These are phyloP conservation scores for Gulo gulo DNA, from an alignment of 2,113 vertebrate genomes.

Conservation along the genomic window DNA sequence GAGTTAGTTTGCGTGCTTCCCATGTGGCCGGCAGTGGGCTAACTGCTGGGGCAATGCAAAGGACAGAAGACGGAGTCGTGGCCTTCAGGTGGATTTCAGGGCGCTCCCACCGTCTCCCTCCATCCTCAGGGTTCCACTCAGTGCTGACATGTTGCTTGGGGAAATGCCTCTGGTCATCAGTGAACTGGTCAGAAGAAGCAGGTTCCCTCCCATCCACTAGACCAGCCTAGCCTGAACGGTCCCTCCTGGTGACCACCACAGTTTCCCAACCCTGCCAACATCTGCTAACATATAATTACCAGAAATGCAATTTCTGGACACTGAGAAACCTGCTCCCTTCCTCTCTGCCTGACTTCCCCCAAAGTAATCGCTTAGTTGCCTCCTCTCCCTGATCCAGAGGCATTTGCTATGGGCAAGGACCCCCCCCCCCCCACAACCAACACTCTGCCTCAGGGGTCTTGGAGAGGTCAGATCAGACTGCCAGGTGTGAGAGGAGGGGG, in stretches of 20 bases:
- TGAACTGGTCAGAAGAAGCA: neutral
- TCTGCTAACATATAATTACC: neutral
- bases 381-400: neutral
- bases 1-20: neutral
- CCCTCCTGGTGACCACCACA: neutral
- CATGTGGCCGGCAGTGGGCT: neutral
- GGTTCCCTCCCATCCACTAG: neutral
- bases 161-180: neutral
- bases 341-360: neutral
- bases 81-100: slow-evolving; percentile 12
- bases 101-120: neutral
- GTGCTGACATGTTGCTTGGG: neutral
- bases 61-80: neutral
- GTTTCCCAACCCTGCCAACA: neutral
- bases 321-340: neutral
- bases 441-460: neutral
- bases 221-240: neutral
- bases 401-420: neutral
- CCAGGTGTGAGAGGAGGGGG: neutral
- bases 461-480: neutral
- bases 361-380: neutral
- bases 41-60: neutral
- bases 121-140: neutral
- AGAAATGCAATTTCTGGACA: neutral
- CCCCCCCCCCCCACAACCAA: neutral